Evolutionary conservation across 2,797 vertebrate genomes (phyloP).

Genomic region (Lithobates pipiens): DNA sequence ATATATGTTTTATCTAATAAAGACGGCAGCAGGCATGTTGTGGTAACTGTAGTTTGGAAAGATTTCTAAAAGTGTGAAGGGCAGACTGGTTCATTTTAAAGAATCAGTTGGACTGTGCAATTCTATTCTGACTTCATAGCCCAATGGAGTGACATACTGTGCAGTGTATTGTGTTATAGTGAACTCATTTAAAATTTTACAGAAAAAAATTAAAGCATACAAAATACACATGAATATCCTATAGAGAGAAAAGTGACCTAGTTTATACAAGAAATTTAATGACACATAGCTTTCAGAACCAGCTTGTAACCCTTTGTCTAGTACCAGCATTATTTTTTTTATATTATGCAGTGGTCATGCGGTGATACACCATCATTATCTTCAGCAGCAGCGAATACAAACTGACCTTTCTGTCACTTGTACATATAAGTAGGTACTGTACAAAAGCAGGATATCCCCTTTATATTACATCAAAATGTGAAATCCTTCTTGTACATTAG

Average conservation of each 20-base stretch:
- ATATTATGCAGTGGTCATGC: slow-evolving; percentile 48
- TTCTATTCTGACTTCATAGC: no score
- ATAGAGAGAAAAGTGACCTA: slow-evolving; percentile 21
- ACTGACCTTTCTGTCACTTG: slow-evolving; percentile 37
- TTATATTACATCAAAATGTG: slow-evolving; percentile 5
- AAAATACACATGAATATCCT: background rate
- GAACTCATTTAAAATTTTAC: no score
- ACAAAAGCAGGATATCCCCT: slow-evolving; percentile 23
- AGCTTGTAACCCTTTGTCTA: slow-evolving; percentile 17
- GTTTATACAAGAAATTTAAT: slow-evolving; percentile 41
- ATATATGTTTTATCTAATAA: no score
- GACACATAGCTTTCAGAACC: slow-evolving; percentile 10
- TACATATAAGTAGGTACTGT: slow-evolving; percentile 14
- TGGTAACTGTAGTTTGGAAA: no score
- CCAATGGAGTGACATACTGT: no score
- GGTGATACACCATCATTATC: slow-evolving; percentile 38
- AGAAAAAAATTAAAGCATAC: no score
- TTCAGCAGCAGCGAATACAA: background rate
- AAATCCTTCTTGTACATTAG: slow-evolving; percentile 7
- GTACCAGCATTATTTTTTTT: slow-evolving; percentile 11
- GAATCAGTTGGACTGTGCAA: no score
- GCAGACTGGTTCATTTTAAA: no score
- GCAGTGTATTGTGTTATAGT: no score
- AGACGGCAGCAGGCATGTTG: no score
- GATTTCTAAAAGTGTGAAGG: no score